Evolutionary conservation across 2,797 vertebrate species (phyloP).

Genomic region (Spea hammondii): DNA sequence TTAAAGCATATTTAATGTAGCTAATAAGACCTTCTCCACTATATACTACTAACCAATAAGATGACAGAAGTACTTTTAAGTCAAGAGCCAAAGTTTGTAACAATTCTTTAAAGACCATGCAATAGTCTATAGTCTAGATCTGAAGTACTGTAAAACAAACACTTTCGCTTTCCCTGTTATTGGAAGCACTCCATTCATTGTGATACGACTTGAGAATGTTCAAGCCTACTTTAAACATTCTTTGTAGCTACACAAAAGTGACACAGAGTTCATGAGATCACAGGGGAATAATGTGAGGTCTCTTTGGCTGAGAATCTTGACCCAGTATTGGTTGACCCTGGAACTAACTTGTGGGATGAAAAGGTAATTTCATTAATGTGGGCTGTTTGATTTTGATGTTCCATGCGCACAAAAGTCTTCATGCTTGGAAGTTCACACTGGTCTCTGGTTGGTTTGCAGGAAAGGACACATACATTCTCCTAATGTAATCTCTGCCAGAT

Average conservation of each 20-base stretch:
- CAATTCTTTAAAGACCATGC: neutral
- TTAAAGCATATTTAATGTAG: neutral
- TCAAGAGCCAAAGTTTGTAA: conserved; percentile 18
- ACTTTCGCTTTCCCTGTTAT: conserved; percentile 17
- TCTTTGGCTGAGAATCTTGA: neutral
- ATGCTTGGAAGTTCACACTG: no score
- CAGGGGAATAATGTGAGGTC: neutral
- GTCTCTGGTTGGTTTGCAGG: no score
- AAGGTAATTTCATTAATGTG: no score
- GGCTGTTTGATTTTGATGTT: no score
- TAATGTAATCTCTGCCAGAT: no score
- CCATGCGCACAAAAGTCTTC: no score
- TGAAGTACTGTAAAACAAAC: conserved; percentile 45
- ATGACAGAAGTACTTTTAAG: conserved; percentile 15
- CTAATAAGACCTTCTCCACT: neutral
- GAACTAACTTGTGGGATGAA: no score
- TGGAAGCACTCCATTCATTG: conserved; percentile 14
- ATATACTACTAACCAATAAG: conserved; percentile 6
- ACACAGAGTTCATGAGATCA: conserved; percentile 17
- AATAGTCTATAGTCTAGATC: neutral
- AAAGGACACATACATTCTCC: no score
- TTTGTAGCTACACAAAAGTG: conserved; percentile 52
- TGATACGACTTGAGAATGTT: conserved; percentile 29
- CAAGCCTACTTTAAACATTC: conserved; percentile 45
- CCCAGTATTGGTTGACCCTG: neutral